Percentiles rank a stretch among this genome's conserved stretches.
Conservation (phyloP, 2,888 invertebrate species). For the Agapostemon virescens region DNA sequence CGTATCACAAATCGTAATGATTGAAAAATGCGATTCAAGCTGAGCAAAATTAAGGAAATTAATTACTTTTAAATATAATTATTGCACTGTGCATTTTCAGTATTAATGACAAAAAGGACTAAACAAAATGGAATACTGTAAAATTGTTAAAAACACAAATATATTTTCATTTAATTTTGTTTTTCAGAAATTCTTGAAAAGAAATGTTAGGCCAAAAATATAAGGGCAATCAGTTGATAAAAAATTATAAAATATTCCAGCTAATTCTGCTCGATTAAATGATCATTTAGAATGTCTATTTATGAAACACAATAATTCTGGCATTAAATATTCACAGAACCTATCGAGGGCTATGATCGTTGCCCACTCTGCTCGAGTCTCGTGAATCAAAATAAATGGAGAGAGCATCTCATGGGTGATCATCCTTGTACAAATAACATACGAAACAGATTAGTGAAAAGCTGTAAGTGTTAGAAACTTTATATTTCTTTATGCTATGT, state of each 20-base stretch:
- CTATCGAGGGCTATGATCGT: slow-evolving; percentile 86
- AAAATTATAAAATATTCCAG: too few species aligned
- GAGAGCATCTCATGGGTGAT: slow-evolving; percentile 87
- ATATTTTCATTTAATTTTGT: too few species aligned
- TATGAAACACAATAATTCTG: too few species aligned
- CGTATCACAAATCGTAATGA: slow-evolving; percentile 56
- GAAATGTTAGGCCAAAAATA: too few species aligned
- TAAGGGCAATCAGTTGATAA: too few species aligned
- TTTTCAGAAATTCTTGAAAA: too few species aligned
- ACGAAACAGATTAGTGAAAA: slow-evolving; percentile 74
- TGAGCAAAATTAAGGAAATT: neutral
- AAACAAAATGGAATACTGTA: too few species aligned
- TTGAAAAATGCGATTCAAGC: neutral
- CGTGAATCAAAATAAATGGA: slow-evolving; percentile 92
- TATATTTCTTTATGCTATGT: too few species aligned
- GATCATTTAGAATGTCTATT: too few species aligned
- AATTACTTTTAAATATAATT: neutral
- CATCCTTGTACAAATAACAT: slow-evolving; percentile 79
- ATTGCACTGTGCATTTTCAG: neutral
- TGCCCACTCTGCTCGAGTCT: slow-evolving; percentile 93
- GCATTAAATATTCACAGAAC: slow-evolving; percentile 75
- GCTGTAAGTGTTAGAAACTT: slow-evolving; percentile 70
- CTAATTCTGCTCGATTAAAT: too few species aligned
- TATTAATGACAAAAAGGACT: too few species aligned
- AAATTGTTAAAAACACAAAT: too few species aligned